A percentile compares a stretch with the other conserved stretches of the same genome.
Evolutionary conservation across 2,888 invertebrate genomes (phyloP).

Genomic region (Autographa gamma): DNA sequence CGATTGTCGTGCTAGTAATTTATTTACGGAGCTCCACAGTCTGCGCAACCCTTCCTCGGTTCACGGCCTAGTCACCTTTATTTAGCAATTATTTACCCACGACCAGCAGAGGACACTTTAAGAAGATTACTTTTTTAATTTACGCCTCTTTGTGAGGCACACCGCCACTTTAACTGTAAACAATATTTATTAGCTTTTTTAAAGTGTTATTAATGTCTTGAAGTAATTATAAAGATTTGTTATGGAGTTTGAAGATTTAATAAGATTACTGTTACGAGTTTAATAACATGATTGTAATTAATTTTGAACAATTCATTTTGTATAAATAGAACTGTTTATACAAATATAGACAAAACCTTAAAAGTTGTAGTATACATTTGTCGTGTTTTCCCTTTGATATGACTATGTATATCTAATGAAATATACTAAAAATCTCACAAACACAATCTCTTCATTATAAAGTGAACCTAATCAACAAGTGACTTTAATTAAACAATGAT

Average conservation of each 20-base stretch:
- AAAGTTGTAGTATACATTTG: too few relatives aligned
- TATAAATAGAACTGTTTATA: too few relatives aligned
- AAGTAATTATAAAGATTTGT: background rate
- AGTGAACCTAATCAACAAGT: background rate
- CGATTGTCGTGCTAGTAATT: constrained; percentile 48
- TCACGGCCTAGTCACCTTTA: constrained; percentile 48
- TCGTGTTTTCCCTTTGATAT: too few relatives aligned
- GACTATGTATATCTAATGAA: too few relatives aligned
- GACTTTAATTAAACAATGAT: background rate
- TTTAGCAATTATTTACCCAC: constrained; percentile 53
- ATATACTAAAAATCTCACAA: too few relatives aligned
- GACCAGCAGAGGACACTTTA: constrained; percentile 29
- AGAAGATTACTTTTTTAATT: constrained; percentile 50
- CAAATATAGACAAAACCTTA: too few relatives aligned
- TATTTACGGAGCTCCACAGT: constrained; percentile 62
- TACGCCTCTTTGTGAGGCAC: constrained; percentile 29
- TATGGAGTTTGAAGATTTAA: background rate
- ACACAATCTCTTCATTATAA: background rate
- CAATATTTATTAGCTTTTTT: constrained; percentile 18
- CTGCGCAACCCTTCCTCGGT: constrained; percentile 38
- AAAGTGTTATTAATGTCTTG: background rate
- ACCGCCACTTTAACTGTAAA: constrained; percentile 31
- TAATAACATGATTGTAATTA: too few relatives aligned
- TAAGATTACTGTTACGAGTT: too few relatives aligned
- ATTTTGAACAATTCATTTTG: too few relatives aligned